Base-by-base conservation (phyloP, 2,113 vertebrate genomes). In the Lynx canadensis region DNA sequence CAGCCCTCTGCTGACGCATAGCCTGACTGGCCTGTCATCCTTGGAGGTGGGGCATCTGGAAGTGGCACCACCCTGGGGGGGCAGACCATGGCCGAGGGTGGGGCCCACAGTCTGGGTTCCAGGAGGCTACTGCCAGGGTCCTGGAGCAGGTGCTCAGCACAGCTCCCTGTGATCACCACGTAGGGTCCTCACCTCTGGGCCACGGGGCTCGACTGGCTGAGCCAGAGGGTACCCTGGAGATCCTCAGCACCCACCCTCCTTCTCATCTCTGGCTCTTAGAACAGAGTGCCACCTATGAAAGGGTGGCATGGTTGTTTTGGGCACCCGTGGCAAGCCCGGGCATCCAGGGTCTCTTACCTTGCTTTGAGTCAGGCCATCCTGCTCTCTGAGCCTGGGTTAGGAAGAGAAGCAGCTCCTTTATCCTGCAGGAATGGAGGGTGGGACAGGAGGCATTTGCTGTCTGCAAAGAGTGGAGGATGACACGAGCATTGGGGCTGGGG, bases 1-100 rank as follows among this genome's bases (percentile, higher is more conserved):
- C 96, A 97, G 95, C 97, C 89, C 91, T 94, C 93, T 98, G 96
- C 96, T 98, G 98, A 98, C 91, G 96, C 96, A 97, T 95, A 90
- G 97, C 94, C 92, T 76, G 74, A 93, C 95, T 63, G 79, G 97
- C 96, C 90, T 97, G 97, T 98, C 96, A 96, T 94, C 95, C 86
- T 29, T n/a, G 66, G 90, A 93, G 94, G 91, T 97, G 95, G 92
- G 96, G 95, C 89, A 89, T 95, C 84, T 50, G 84, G 66, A 89
- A 55, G 57, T 88, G 97, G 91, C 4, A 33, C 82, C 88, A 91
- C 84, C 89, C 68, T 41, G 81, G 76, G 93, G 97, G 97, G 94
- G 85, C 84, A 84, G 91, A 83, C 93, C 69, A 76, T 50, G 89
- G 95, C 94, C 78, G 60, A 97, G 97, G 96, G 94, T 96, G 95